A percentile compares a stretch with the other conserved stretches of the same genome.
Evolutionary conservation across 2,797 vertebrate species (phyloP).

Genomic region (Mormyrops attenuatus): DNA sequence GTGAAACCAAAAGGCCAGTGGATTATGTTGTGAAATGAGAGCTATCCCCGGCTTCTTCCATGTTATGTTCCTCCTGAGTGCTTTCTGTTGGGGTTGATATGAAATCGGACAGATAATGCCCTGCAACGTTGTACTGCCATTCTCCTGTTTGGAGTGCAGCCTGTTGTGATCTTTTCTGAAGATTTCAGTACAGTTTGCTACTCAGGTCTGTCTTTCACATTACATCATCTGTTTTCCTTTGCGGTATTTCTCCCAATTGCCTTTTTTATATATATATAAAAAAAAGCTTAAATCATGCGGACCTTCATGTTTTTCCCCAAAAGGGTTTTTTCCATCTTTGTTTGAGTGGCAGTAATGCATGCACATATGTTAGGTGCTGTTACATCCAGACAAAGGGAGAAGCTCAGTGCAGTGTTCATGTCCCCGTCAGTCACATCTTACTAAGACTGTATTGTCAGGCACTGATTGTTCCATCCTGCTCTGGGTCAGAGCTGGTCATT

Average conservation of each 20-base stretch:
- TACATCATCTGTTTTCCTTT: background rate
- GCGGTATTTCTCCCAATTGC: background rate
- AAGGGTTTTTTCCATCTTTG: background rate
- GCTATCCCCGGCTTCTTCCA: background rate
- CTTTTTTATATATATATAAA: background rate
- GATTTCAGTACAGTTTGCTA: background rate
- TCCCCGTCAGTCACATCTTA: background rate
- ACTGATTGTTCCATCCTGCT: background rate
- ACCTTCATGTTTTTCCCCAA: background rate
- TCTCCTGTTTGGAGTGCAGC: background rate
- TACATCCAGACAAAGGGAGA: background rate
- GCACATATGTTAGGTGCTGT: slow-evolving; percentile 20
- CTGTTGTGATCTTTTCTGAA: background rate
- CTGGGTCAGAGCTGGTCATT: background rate
- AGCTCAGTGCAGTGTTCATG: background rate
- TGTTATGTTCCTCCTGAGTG: background rate
- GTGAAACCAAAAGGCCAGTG: background rate
- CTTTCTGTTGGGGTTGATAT: background rate
- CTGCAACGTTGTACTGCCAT: background rate
- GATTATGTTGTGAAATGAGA: background rate
- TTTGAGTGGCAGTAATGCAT: background rate
- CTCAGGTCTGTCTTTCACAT: background rate
- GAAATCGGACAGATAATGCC: background rate
- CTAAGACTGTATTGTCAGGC: background rate
- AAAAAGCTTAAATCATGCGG: background rate